These are phyloP conservation scores for Alethe castanea DNA, from an alignment of 2,113 vertebrate species.

Conservation along the genomic window DNA sequence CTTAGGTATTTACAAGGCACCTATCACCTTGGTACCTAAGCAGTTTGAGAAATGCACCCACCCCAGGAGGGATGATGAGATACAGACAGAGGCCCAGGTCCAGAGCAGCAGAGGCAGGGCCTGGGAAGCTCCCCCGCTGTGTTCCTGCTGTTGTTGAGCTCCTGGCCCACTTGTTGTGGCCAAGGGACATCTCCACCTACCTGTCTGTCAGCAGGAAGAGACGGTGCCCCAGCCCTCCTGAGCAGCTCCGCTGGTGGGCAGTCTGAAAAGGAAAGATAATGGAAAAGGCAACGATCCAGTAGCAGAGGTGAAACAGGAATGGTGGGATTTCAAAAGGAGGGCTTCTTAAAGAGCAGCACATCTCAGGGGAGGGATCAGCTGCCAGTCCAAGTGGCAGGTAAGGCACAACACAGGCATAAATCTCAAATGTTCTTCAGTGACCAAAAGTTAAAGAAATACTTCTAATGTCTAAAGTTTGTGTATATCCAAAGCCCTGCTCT, in stretches of 20 bases:
- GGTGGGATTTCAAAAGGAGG: conserved; percentile 70
- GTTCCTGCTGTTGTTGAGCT: conserved; percentile 54
- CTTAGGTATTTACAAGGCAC: conserved; percentile 68
- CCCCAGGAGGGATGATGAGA: conserved; percentile 61
- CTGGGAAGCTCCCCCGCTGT: conserved; percentile 42
- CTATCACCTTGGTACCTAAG: conserved; percentile 64
- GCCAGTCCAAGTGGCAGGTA: conserved; percentile 72
- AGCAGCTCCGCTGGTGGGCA: conserved; percentile 59
- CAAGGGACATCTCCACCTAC: conserved; percentile 58
- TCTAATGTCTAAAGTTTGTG: conserved; percentile 52
- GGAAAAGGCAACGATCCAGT: conserved; percentile 64
- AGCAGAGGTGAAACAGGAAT: conserved; percentile 70
- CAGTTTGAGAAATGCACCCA: conserved; percentile 64
- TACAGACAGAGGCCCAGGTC: conserved; percentile 56
- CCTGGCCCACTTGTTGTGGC: conserved; percentile 57
- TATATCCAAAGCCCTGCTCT: conserved; percentile 46
- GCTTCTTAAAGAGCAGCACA: conserved; percentile 68
- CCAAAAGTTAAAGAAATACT: conserved; percentile 43
- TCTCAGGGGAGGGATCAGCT: conserved; percentile 70
- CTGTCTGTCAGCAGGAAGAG: conserved; percentile 62
- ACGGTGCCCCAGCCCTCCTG: conserved; percentile 40
- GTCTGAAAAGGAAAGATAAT: conserved; percentile 59
- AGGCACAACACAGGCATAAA: conserved; percentile 58
- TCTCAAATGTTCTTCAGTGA: conserved; percentile 49
- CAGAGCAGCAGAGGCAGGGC: conserved; percentile 64